Conservation (phyloP, 2,797 vertebrate species). For the Tarsius wallacei region DNA sequence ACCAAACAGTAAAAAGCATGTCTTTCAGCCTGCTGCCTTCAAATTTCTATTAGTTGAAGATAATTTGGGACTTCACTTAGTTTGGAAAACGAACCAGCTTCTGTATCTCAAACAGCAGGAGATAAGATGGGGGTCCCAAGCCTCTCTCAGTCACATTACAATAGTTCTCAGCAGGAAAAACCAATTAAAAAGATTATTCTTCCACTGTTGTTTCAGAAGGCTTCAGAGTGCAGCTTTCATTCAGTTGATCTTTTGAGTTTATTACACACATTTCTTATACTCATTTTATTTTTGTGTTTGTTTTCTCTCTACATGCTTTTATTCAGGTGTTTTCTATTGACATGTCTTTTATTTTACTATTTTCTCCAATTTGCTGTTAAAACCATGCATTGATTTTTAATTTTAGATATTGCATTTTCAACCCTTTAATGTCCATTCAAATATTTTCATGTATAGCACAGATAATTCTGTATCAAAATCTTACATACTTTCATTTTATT, state of each 20-base stretch:
- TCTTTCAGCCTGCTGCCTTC: background rate
- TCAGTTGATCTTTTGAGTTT: background rate
- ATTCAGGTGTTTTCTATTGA: background rate
- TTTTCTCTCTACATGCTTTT: background rate
- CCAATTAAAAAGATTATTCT: background rate
- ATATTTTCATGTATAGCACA: background rate
- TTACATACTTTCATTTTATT: background rate
- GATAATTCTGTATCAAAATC: background rate
- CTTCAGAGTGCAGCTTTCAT: background rate
- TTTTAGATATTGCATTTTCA: background rate
- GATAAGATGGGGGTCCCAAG: background rate
- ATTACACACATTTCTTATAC: background rate
- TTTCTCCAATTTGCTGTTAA: background rate
- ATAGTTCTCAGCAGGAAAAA: background rate
- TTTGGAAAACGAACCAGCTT: background rate
- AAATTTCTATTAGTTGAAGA: background rate
- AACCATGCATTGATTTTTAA: background rate
- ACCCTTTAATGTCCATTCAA: background rate
- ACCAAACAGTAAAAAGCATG: background rate
- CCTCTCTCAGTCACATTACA: background rate
- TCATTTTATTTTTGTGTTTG: background rate
- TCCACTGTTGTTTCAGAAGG: background rate
- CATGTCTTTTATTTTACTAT: background rate
- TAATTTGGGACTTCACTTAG: background rate
- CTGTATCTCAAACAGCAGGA: background rate